These are phyloP conservation scores for Styela plicata DNA, from an alignment of 23 tunicate species.

Conservation along the genomic window DNA sequence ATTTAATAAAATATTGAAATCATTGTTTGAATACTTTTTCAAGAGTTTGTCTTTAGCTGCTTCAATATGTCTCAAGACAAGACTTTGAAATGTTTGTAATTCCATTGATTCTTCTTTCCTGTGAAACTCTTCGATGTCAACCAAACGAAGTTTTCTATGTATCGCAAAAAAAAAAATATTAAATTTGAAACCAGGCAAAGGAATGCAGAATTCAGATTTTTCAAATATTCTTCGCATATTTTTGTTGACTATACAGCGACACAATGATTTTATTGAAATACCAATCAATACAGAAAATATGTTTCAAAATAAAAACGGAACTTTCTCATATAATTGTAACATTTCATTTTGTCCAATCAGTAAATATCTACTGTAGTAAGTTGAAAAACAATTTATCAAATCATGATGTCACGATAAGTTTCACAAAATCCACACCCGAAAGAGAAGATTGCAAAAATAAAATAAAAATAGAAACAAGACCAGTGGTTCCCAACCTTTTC, in stretches of 20 bases:
- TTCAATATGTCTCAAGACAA: constrained; percentile 87
- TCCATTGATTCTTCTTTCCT: constrained; percentile 82
- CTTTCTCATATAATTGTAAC: no score
- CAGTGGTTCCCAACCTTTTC: no score
- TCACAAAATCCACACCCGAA: no score
- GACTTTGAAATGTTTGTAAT: constrained; percentile 75
- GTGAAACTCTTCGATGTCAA: constrained; percentile 82
- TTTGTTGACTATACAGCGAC: background rate
- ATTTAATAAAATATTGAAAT: no score
- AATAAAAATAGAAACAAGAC: no score
- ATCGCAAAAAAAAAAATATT: background rate
- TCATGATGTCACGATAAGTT: no score
- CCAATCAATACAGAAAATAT: no score
- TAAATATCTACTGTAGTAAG: no score
- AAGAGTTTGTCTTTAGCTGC: constrained; percentile 87
- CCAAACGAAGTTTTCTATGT: constrained; percentile 60
- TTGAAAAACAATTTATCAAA: no score
- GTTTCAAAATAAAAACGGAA: no score
- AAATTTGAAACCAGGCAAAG: background rate
- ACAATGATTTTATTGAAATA: background rate
- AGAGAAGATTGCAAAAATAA: no score
- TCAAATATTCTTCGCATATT: background rate
- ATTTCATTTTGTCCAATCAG: no score
- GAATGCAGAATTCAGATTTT: background rate
- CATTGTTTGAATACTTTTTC: constrained; percentile 67